Evolutionary conservation across 2,888 invertebrate species (phyloP).

Genomic region (Theretra japonica): DNA sequence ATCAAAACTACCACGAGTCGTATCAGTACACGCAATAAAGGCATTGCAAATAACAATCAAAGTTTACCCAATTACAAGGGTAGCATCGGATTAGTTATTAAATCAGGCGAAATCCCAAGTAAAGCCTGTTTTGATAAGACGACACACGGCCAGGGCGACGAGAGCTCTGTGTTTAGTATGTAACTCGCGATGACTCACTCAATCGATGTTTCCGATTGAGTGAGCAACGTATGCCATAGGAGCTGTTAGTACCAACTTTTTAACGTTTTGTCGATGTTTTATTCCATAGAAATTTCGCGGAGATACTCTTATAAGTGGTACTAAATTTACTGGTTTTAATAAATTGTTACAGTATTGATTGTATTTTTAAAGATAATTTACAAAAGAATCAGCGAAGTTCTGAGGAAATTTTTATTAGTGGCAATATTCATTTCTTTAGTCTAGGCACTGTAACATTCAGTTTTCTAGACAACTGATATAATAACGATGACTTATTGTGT

Average conservation of each 20-base stretch:
- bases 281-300: no score
- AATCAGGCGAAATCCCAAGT: slow-evolving; percentile 2
- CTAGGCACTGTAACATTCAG: no score
- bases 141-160: slow-evolving; percentile 35
- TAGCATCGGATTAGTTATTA: slow-evolving; percentile 15
- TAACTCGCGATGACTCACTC: slow-evolving; percentile 70
- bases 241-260: slow-evolving; percentile 47
- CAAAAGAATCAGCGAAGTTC: no score
- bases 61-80: slow-evolving; percentile 8
- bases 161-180: slow-evolving; percentile 67
- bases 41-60: slow-evolving; percentile 4
- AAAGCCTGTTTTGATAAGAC: slow-evolving; percentile 46
- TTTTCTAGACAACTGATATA: no score
- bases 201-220: slow-evolving; percentile 80
- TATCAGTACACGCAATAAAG: neutral
- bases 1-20: neutral
- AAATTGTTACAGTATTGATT: no score
- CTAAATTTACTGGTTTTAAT: no score
- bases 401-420: no score
- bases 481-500: no score
- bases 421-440: no score
- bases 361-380: no score
- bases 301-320: no score
- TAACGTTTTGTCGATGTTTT: neutral
- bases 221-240: slow-evolving; percentile 53